Conservation (phyloP, 2,797 vertebrate species). For the Danio tinwini region DNA sequence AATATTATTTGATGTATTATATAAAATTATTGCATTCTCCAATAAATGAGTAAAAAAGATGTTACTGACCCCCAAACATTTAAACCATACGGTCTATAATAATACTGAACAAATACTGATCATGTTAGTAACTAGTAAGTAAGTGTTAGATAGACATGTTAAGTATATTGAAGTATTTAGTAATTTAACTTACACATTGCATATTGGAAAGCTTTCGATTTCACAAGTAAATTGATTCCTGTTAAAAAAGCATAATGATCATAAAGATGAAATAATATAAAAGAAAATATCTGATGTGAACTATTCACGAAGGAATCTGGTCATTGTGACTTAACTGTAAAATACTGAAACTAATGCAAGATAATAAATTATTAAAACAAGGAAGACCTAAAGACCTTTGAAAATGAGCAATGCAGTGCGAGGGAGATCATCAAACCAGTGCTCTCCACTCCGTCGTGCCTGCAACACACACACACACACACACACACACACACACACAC, state of each 20-base stretch:
- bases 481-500: no score
- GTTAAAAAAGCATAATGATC: conserved; percentile 31
- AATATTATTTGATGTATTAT: no score
- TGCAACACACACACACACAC: conserved; percentile 59
- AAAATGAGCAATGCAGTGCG: conserved; percentile 94
- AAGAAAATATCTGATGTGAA: not conserved
- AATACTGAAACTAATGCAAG: not conserved
- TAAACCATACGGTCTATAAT: not conserved
- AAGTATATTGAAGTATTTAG: not conserved
- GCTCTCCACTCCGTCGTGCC: conserved; percentile 89
- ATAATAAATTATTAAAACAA: not conserved
- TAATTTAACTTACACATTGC: conserved; percentile 90
- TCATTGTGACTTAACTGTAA: not conserved
- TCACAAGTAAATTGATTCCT: conserved; percentile 96
- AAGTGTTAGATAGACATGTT: not conserved
- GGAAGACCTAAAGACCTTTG: conserved; percentile 80
- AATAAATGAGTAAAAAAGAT: not conserved
- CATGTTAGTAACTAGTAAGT: not conserved
- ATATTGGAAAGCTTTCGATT: conserved; percentile 93
- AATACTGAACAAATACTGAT: not conserved
- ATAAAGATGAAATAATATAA: not conserved
- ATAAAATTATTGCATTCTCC: not conserved
- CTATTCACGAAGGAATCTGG: not conserved
- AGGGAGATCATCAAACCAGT: conserved; percentile 98
- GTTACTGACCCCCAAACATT: not conserved